These are phyloP conservation scores for Chloroclystis v-ata DNA, from an alignment of 2,888 invertebrate genomes.

Conservation along the genomic window DNA sequence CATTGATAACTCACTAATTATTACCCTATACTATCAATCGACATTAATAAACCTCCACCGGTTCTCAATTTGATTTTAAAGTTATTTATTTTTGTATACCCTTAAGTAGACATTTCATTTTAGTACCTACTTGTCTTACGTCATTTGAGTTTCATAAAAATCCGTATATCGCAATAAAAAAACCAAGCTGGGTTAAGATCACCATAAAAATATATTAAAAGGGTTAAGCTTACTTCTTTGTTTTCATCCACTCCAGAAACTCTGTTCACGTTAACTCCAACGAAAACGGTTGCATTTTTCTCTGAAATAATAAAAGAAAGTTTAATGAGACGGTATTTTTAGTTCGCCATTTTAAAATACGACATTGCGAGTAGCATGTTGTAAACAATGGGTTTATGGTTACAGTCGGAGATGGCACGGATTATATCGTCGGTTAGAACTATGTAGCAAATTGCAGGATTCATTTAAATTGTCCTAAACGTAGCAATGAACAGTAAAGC, in stretches of 20 bases:
- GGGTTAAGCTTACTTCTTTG: constrained; percentile 80
- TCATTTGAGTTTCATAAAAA: no score
- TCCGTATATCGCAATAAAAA: no score
- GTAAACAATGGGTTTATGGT: constrained; percentile 43
- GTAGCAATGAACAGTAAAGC: constrained; percentile 10
- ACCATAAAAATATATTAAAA: no score
- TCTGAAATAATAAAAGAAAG: constrained; percentile 56
- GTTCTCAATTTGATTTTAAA: no score
- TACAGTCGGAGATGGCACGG: constrained; percentile 45
- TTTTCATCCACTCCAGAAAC: constrained; percentile 82
- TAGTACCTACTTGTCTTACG: no score
- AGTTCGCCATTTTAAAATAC: constrained; percentile 27
- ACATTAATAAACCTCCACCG: no score
- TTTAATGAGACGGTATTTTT: constrained; percentile 21
- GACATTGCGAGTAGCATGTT: constrained; percentile 21
- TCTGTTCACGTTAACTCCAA: constrained; percentile 79
- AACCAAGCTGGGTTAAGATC: no score
- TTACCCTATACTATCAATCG: no score
- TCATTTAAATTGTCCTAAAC: constrained; percentile 24
- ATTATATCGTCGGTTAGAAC: constrained; percentile 26
- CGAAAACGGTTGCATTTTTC: constrained; percentile 78
- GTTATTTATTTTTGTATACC: no score
- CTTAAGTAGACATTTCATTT: no score
- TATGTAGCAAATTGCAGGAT: constrained; percentile 24
- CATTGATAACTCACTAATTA: no score